These are phyloP conservation scores for Anorthoa munda DNA, from an alignment of 2,888 invertebrate genomes.

Conservation along the genomic window DNA sequence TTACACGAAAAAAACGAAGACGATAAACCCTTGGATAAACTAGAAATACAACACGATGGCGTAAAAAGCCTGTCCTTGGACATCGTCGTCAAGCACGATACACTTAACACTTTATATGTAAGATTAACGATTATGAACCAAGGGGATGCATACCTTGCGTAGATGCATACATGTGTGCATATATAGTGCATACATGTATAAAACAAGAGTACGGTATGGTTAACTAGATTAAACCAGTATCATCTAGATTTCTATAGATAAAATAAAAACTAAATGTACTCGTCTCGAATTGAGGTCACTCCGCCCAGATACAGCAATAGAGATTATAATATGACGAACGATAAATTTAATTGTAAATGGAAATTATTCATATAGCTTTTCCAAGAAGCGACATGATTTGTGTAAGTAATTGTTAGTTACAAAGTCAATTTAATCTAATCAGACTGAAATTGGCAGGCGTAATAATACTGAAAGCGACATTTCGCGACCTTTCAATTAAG, in stretches of 20 bases:
- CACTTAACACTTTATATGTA: slow-evolving; percentile 42
- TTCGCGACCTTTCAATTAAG: slow-evolving; percentile 40
- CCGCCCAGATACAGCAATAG: slow-evolving; percentile 2
- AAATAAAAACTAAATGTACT: slow-evolving; percentile 15
- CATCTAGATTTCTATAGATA: slow-evolving; percentile 20
- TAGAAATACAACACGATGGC: slow-evolving; percentile 17
- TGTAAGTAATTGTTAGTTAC: slow-evolving; percentile 2
- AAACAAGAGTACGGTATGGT: slow-evolving; percentile 1
- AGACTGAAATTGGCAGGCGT: slow-evolving; percentile 7
- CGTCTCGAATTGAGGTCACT: slow-evolving; percentile 38
- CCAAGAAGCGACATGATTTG: slow-evolving; percentile 16
- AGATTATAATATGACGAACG: slow-evolving; percentile 27
- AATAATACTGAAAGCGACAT: slow-evolving; percentile 17
- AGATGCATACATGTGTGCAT: slow-evolving; percentile 40
- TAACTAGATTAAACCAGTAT: slow-evolving; percentile 45
- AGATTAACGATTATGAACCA: slow-evolving; percentile 52
- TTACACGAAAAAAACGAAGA: background rate
- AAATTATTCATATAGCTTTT: slow-evolving; percentile 39
- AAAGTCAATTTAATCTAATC: slow-evolving; percentile 31
- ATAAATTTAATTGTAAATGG: slow-evolving; percentile 11
- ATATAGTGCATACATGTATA: slow-evolving; percentile 36
- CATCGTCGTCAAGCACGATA: slow-evolving; percentile 33
- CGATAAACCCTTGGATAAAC: slow-evolving; percentile 21
- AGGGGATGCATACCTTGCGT: slow-evolving; percentile 54
- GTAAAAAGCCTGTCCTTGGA: slow-evolving; percentile 43